Evolutionary conservation across 2,888 invertebrate genomes (phyloP), one percentile per base, ranked within the genome.

Genomic region (Steinernema hermaphroditum): DNA sequence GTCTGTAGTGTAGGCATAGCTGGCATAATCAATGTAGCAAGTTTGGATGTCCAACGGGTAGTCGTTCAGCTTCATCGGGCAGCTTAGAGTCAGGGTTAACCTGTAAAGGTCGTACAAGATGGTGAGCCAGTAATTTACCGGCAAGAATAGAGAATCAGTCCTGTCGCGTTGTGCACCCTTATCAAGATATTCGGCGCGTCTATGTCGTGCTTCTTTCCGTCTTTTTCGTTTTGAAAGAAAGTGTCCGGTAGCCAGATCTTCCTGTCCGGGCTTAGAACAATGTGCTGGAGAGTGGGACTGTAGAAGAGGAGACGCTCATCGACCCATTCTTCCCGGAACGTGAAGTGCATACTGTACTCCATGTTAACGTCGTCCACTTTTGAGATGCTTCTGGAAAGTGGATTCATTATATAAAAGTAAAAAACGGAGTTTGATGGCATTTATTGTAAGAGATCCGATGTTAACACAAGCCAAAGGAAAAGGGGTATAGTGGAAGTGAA

Each of bases 1-100:
- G 82, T 93, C 92, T 46, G 94, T 95, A 57, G 96, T 96, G 93
- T 96, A 97, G 78, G 96, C 96, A 88, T 96, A 96, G 88, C 94
- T 94, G 81, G 95, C 95, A 93, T 96, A 95, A 86, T 93, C 90
- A 80, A 96, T 90, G 73, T 93, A 94, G 89, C 96, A 79, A 2
- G 76, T 92, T 90, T 96, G 96, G 86, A 93, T 92, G 89, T 96
- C 96, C 89, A 96, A 89, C 6, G 96, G 96, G 89, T 96, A 96
- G 80, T 81, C 82, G 27, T 76, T 78, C 70, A 96, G 90, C 89
- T 94, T 93, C 96, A 96, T 96, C 74, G 96, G 96, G 87, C 96
- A 96, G 74, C 94, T 93, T 81, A 96, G 90, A 71, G 94, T 94
- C 85, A 96, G 90, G 49, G 96, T 96, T 88, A 96, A 93, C 88